Conservation (phyloP, 2,113 vertebrate genomes). For the Pangasianodon hypophthalmus region DNA sequence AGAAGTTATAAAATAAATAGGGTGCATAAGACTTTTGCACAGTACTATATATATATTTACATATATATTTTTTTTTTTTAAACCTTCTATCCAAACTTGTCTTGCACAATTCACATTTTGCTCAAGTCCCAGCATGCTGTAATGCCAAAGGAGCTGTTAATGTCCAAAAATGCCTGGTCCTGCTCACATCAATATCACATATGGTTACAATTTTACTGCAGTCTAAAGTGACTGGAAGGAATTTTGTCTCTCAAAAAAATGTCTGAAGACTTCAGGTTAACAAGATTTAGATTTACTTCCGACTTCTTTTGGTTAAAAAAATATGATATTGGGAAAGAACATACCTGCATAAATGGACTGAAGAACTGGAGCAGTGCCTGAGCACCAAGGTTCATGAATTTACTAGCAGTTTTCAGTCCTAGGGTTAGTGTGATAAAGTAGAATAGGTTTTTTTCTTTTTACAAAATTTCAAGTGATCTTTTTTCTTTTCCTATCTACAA, state of each 20-base stretch:
- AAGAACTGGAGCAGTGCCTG: not conserved
- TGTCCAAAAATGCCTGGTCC: slow-evolving; percentile 41
- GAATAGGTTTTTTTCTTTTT: not conserved
- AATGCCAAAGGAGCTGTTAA: slow-evolving; percentile 50
- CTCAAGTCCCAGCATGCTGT: slow-evolving; percentile 15
- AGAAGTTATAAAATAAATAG: no score
- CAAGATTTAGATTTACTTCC: slow-evolving; percentile 55
- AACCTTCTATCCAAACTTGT: not conserved
- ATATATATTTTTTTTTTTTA: not conserved
- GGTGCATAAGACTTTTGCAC: no score
- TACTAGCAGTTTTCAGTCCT: not conserved
- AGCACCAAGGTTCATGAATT: not conserved
- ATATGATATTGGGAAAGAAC: slow-evolving; percentile 18
- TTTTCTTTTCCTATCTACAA: not conserved
- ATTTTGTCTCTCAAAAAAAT: slow-evolving; percentile 41
- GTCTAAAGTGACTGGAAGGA: slow-evolving; percentile 55
- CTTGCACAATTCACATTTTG: slow-evolving; percentile 46
- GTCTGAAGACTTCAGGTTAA: slow-evolving; percentile 53
- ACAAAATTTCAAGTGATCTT: not conserved
- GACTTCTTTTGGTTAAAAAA: slow-evolving; percentile 33
- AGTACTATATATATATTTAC: no score
- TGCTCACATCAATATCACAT: slow-evolving; percentile 54
- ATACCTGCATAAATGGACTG: slow-evolving; percentile 20
- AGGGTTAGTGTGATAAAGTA: not conserved
- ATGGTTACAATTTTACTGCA: slow-evolving; percentile 60